Conservation (phyloP, 2,113 vertebrate species). For the Anser brachyrhynchus region DNA sequence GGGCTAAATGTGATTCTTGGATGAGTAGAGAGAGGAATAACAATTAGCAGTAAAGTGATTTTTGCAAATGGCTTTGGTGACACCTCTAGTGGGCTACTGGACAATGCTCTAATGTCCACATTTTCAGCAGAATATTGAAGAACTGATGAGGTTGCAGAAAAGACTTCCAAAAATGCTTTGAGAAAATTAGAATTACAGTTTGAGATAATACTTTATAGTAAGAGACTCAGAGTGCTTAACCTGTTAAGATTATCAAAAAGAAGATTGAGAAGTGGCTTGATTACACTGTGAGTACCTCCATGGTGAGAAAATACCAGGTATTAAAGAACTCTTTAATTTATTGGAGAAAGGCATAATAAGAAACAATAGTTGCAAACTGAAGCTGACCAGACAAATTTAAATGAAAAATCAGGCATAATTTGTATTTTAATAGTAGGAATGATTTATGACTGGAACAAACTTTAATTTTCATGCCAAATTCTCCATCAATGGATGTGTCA, state of each 20-base stretch:
- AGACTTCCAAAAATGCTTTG: neutral
- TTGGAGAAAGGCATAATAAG: neutral
- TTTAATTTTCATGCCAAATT: neutral
- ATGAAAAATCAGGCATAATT: neutral
- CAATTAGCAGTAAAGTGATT: neutral
- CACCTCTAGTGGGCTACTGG: neutral
- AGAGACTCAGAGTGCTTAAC: neutral
- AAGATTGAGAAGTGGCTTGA: neutral
- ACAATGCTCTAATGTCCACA: rapidly evolving
- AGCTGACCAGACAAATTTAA: neutral
- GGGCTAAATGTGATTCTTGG: neutral
- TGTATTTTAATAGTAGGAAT: neutral
- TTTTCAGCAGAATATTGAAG: neutral
- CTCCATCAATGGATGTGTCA: neutral
- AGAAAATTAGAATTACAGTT: neutral
- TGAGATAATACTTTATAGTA: neutral
- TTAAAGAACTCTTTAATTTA: neutral
- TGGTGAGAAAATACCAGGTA: neutral
- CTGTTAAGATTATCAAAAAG: neutral
- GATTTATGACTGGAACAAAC: neutral
- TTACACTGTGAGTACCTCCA: neutral
- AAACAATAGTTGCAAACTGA: neutral
- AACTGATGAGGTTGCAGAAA: neutral
- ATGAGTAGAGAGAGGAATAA: neutral
- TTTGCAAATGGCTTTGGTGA: neutral